A percentile compares a stretch with the other conserved stretches of the same genome.
Evolutionary conservation across 2,888 invertebrate genomes (phyloP).

Genomic region (Ormyrus labotus): DNA sequence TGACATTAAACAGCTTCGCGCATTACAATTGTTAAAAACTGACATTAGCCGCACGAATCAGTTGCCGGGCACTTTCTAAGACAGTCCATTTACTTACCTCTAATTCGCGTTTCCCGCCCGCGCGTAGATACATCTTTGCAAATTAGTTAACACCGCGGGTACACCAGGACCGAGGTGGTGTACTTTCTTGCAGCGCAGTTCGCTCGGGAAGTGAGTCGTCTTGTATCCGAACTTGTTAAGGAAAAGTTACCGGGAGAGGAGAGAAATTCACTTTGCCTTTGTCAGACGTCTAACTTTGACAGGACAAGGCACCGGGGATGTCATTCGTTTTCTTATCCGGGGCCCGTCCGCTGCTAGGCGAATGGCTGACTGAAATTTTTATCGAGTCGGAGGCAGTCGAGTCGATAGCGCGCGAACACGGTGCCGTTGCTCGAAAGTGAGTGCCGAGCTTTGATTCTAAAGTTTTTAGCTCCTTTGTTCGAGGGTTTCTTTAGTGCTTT

Average conservation of each 20-base stretch:
- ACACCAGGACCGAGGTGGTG: not conserved
- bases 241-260: conserved; percentile 39
- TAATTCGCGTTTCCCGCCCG: not conserved
- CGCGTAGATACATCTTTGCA: conserved; percentile 3
- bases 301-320: not conserved
- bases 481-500: too few species aligned
- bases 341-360: not conserved
- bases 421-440: too few species aligned
- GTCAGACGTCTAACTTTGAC: conserved; percentile 36
- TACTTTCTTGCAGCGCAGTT: conserved; percentile 19
- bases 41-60: not conserved
- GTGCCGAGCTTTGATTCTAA: too few species aligned
- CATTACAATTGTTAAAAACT: not conserved
- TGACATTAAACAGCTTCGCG: not conserved
- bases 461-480: too few species aligned
- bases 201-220: not conserved
- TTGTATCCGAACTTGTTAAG: conserved; percentile 36
- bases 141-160: conserved; percentile 36
- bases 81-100: conserved; percentile 13
- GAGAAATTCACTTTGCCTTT: conserved; percentile 39
- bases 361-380: conserved; percentile 31
- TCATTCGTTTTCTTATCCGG: conserved; percentile 8
- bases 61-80: not conserved
- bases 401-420: too few species aligned
- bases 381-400: not conserved